phyloP scores from a whole-genome alignment of 2,113 vertebrate species.

The Amphiprion percula region DNA sequence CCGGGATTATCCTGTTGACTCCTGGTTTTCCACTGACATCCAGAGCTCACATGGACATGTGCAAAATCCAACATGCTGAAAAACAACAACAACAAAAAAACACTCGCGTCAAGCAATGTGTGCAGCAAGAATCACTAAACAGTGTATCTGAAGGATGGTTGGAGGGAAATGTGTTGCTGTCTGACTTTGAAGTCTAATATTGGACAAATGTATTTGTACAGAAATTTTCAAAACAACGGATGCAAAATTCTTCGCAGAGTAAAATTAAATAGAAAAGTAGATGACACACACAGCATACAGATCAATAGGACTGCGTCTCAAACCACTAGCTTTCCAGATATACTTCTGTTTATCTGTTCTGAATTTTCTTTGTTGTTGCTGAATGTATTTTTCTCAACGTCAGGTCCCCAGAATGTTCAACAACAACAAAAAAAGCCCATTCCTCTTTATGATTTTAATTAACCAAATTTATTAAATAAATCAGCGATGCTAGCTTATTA shows the following conservation, averaged over 20 bases:
- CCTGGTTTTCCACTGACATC: conserved; percentile 27
- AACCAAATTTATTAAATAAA: neutral
- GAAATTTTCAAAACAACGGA: too few species aligned
- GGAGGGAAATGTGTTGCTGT: neutral
- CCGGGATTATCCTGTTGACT: conserved; percentile 37
- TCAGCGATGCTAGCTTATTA: neutral
- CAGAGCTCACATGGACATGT: conserved; percentile 11
- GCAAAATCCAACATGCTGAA: neutral
- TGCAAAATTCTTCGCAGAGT: neutral
- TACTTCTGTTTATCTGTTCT: neutral
- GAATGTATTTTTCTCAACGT: too few species aligned
- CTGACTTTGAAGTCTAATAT: too few species aligned
- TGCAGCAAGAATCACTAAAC: neutral
- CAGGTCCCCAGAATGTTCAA: too few species aligned
- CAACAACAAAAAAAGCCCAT: neutral
- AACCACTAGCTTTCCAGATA: neutral
- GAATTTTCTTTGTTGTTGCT: too few species aligned
- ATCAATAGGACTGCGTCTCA: neutral
- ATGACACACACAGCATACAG: neutral
- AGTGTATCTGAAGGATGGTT: neutral
- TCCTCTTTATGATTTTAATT: neutral
- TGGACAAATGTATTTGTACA: too few species aligned
- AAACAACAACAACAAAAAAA: neutral
- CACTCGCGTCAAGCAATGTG: neutral
- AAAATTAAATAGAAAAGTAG: neutral